These are phyloP conservation scores for Palaemon carinicauda DNA, from an alignment of 1,140 invertebrate species.

Conservation along the genomic window DNA sequence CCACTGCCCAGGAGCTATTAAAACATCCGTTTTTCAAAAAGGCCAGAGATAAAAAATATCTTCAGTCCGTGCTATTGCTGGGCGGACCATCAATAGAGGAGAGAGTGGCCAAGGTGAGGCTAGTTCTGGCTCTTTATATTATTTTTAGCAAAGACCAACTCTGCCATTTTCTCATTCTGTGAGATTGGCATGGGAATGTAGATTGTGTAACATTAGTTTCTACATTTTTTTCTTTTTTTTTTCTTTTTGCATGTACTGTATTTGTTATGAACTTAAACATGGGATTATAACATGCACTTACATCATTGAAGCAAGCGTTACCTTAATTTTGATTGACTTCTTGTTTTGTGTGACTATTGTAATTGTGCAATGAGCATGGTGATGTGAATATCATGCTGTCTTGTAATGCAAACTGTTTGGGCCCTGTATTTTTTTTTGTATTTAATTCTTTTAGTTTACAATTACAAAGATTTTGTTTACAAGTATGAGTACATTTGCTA, in stretches of 20 bases:
- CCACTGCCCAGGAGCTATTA: constrained; percentile 95
- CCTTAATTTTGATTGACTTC: no score
- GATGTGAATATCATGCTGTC: no score
- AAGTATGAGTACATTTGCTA: no score
- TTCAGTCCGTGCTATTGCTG: constrained; percentile 88
- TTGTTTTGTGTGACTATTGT: no score
- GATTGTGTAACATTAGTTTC: background rate
- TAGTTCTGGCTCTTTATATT: no score
- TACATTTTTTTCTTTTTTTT: background rate
- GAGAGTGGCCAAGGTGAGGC: constrained; percentile 82
- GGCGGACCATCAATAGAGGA: constrained; percentile 88
- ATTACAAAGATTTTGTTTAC: background rate
- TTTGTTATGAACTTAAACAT: background rate
- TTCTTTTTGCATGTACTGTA: background rate
- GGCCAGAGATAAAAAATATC: constrained; percentile 95
- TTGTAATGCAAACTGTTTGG: no score
- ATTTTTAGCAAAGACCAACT: no score
- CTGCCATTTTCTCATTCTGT: no score
- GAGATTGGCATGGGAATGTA: background rate
- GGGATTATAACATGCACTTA: no score
- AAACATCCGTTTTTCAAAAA: constrained; percentile 99
- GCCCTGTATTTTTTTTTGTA: background rate
- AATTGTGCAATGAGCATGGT: no score
- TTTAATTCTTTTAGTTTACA: background rate
- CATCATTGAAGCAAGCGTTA: no score